Percentiles rank a stretch among this genome's conserved stretches.
These are phyloP conservation scores for Triops longicaudatus DNA, from an alignment of 1,140 invertebrate species.

Conservation along the genomic window DNA sequence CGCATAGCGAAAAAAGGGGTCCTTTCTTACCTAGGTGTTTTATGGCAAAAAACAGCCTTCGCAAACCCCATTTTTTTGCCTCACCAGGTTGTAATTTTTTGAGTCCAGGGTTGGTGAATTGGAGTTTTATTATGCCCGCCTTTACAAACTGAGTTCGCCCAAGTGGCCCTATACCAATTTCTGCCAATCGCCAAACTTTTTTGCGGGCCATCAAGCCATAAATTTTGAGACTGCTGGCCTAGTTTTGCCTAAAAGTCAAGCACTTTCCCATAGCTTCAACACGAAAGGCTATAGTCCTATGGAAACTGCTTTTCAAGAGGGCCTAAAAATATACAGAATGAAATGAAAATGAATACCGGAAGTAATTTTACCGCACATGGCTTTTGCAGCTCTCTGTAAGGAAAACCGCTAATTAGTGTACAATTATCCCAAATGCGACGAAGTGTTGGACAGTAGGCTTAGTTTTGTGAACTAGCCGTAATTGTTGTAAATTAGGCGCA, in stretches of 20 bases:
- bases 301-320: too few relatives aligned
- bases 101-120: background rate
- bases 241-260: background rate
- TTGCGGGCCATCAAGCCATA: background rate
- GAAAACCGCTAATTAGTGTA: too few relatives aligned
- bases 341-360: too few relatives aligned
- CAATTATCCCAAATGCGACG: too few relatives aligned
- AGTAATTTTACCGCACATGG: too few relatives aligned
- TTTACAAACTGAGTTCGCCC: background rate
- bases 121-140: background rate
- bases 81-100: background rate
- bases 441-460: too few relatives aligned
- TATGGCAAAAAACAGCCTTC: slow-evolving; percentile 3
- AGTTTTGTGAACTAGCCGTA: too few relatives aligned
- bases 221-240: background rate
- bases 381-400: too few relatives aligned
- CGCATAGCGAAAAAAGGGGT: background rate
- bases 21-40: background rate
- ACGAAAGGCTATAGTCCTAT: too few relatives aligned
- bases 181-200: slow-evolving; percentile 1
- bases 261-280: too few relatives aligned
- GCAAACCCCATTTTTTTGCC: background rate
- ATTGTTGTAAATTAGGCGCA: too few relatives aligned
- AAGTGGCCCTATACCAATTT: background rate
- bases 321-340: too few relatives aligned